These are phyloP conservation scores for Siphlonurus alternatus DNA, from an alignment of 2,888 invertebrate species.

Conservation along the genomic window DNA sequence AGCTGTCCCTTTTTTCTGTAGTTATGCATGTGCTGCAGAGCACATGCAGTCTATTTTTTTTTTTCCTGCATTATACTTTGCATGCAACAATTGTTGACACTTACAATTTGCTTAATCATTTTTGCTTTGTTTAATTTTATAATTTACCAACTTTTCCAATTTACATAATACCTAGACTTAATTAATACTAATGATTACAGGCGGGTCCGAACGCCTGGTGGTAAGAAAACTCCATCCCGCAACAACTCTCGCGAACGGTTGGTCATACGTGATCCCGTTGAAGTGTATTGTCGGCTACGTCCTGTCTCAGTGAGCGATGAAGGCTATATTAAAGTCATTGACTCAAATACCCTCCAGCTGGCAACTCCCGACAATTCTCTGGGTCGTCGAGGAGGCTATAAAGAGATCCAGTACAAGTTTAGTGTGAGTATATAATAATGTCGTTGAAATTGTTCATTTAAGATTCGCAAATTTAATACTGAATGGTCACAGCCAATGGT, in stretches of 20 bases:
- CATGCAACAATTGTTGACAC: too few relatives aligned
- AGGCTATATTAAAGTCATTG: slow-evolving; percentile 4
- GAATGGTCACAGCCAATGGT: too few relatives aligned
- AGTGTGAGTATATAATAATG: slow-evolving; percentile 22
- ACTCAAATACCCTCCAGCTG: slow-evolving; percentile 4
- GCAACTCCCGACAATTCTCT: slow-evolving; percentile 4
- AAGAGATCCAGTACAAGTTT: slow-evolving; percentile 60
- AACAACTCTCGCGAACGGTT: not conserved
- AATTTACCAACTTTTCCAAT: not conserved
- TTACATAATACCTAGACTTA: too few relatives aligned
- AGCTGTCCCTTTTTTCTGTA: too few relatives aligned
- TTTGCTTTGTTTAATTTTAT: not conserved
- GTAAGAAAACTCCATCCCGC: slow-evolving; percentile 5
- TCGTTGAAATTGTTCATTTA: too few relatives aligned
- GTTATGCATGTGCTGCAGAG: too few relatives aligned
- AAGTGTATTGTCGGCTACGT: slow-evolving; percentile 7
- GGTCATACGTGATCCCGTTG: slow-evolving; percentile 7
- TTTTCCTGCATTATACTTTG: too few relatives aligned
- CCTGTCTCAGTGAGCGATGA: slow-evolving; percentile 3
- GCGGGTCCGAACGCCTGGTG: not conserved
- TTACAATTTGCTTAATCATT: not conserved
- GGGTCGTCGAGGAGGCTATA: slow-evolving; percentile 34
- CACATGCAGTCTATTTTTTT: too few relatives aligned
- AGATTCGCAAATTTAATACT: too few relatives aligned
- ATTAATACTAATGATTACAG: not conserved